These are phyloP conservation scores for Phalanger gymnotis DNA, from an alignment of 2,797 vertebrate genomes.

Conservation along the genomic window DNA sequence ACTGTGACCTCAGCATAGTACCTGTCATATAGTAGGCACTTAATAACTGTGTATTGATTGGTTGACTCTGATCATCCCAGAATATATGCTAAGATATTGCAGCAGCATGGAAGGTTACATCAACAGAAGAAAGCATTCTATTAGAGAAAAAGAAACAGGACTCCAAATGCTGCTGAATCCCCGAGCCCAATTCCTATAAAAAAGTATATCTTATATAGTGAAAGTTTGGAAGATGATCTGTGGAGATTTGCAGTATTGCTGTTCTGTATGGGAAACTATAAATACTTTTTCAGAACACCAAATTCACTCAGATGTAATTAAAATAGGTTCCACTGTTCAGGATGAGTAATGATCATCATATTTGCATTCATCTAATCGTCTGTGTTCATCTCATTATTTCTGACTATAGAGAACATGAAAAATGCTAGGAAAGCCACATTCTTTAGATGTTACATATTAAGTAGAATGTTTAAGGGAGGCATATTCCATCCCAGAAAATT, in stretches of 20 bases:
- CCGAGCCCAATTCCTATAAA: neutral
- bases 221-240: neutral
- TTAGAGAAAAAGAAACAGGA: neutral
- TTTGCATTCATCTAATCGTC: constrained; percentile 56
- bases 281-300: constrained; percentile 22
- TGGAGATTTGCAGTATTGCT: neutral
- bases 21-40: neutral
- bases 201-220: neutral
- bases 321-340: constrained; percentile 49
- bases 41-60: neutral
- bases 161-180: neutral
- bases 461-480: constrained; percentile 43
- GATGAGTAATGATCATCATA: constrained; percentile 53
- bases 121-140: neutral
- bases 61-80: neutral
- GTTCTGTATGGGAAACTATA: neutral
- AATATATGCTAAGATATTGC: neutral
- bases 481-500: constrained; percentile 16
- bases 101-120: neutral
- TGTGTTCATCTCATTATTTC: constrained; percentile 68
- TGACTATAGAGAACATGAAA: constrained; percentile 59
- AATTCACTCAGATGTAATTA: constrained; percentile 65
- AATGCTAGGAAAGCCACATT: constrained; percentile 54
- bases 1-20: neutral
- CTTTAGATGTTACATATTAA: constrained; percentile 57